These are phyloP conservation scores for Hydrotaea diabolus DNA, from an alignment of 2,888 invertebrate genomes.

Conservation along the genomic window DNA sequence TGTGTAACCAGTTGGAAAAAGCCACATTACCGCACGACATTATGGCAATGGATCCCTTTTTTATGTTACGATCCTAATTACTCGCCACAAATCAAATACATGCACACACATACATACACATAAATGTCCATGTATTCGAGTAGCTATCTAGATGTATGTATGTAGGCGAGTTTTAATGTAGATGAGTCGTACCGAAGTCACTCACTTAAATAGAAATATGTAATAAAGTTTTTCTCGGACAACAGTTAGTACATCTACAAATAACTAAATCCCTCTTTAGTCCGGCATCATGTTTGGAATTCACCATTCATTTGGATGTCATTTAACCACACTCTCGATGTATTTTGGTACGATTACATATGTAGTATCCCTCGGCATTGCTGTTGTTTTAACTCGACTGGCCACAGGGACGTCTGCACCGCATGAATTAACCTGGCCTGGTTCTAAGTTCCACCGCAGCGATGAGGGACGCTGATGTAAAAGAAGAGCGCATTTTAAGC, in stretches of 20 bases:
- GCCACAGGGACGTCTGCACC: too few species aligned
- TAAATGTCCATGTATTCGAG: too few species aligned
- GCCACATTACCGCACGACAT: constrained; percentile 50
- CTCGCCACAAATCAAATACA: constrained; percentile 2
- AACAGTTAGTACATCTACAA: constrained; percentile 18
- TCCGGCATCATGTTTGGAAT: constrained; percentile 16
- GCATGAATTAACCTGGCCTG: too few species aligned
- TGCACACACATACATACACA: background rate
- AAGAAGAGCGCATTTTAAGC: too few species aligned
- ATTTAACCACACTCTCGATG: constrained; percentile 9
- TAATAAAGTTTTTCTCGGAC: constrained; percentile 31
- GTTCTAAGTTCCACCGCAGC: too few species aligned
- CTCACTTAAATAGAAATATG: constrained; percentile 27
- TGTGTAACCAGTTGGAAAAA: constrained; percentile 53
- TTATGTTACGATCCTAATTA: constrained; percentile 42
- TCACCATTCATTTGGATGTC: background rate
- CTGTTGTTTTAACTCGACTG: background rate
- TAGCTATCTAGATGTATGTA: too few species aligned
- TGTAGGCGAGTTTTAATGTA: background rate
- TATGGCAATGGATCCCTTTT: constrained; percentile 34
- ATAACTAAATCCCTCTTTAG: constrained; percentile 18
- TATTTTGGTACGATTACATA: constrained; percentile 6
- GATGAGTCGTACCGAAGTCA: constrained; percentile 3
- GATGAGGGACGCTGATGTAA: too few species aligned
- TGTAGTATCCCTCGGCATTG: background rate